A percentile compares a stretch with the other conserved stretches of the same genome.
phyloP scores from a whole-genome alignment of 1,140 invertebrate species.

The Eriosoma lanigerum region DNA sequence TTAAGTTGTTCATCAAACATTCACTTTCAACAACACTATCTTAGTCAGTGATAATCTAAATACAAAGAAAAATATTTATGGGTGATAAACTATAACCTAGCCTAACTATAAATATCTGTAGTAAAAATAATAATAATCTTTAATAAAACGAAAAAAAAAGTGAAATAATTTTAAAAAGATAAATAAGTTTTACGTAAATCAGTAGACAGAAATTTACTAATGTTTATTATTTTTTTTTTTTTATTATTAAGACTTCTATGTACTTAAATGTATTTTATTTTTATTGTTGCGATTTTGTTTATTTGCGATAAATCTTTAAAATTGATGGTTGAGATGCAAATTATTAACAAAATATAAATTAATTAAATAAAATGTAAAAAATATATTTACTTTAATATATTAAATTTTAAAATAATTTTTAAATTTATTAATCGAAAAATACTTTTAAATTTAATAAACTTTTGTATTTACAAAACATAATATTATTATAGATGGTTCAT shows the following conservation, averaged over 20 bases:
- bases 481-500: too few species aligned
- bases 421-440: too few species aligned
- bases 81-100: too few species aligned
- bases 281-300: background rate
- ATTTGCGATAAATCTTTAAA: background rate
- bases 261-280: background rate
- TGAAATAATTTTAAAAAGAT: background rate
- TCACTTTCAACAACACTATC: too few species aligned
- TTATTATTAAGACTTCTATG: background rate
- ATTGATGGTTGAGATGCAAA: background rate
- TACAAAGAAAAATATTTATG: too few species aligned
- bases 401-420: too few species aligned
- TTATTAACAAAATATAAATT: constrained; percentile 16
- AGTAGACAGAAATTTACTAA: constrained; percentile 20
- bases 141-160: background rate
- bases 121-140: background rate
- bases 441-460: too few species aligned
- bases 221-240: too few species aligned
- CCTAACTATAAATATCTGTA: background rate
- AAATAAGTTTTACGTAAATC: background rate
- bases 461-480: too few species aligned
- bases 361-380: constrained; percentile 8
- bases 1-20: too few species aligned
- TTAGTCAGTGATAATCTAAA: too few species aligned
- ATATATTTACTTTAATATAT: too few species aligned